These are phyloP conservation scores for Bugulina stolonifera DNA, from an alignment of 2,888 invertebrate species.

Conservation along the genomic window DNA sequence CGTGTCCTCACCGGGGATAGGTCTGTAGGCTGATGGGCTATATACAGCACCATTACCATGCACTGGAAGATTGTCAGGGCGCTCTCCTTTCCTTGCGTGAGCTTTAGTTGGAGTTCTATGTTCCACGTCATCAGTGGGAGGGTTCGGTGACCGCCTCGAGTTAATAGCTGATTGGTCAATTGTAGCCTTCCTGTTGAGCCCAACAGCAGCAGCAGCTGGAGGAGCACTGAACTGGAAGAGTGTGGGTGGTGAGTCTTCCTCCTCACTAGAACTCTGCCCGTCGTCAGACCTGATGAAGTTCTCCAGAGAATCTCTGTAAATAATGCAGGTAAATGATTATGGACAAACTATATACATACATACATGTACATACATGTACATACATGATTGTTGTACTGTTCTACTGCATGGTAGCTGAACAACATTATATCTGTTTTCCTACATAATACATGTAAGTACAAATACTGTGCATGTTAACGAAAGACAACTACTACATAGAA, in stretches of 20 bases:
- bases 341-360: not conserved
- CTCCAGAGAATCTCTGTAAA: conserved; percentile 15
- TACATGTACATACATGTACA: not conserved
- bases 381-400: too few relatives aligned
- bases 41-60: not conserved
- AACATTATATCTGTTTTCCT: too few relatives aligned
- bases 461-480: too few relatives aligned
- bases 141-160: not conserved
- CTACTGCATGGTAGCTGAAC: too few relatives aligned
- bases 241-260: not conserved
- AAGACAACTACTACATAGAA: too few relatives aligned
- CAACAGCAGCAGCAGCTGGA: not conserved
- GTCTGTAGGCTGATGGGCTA: not conserved
- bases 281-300: not conserved
- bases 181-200: not conserved
- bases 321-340: too few relatives aligned
- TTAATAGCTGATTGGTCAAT: not conserved
- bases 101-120: not conserved
- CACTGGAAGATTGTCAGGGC: not conserved
- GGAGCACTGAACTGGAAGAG: conserved; percentile 25
- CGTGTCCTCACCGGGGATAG: not conserved
- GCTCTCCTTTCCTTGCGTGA: too few relatives aligned
- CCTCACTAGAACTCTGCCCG: not conserved
- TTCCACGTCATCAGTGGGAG: not conserved
- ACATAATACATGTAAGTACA: too few relatives aligned